Evolutionary conservation across 1,140 invertebrate species (phyloP).

Genomic region (Lutraria rhynchaena): DNA sequence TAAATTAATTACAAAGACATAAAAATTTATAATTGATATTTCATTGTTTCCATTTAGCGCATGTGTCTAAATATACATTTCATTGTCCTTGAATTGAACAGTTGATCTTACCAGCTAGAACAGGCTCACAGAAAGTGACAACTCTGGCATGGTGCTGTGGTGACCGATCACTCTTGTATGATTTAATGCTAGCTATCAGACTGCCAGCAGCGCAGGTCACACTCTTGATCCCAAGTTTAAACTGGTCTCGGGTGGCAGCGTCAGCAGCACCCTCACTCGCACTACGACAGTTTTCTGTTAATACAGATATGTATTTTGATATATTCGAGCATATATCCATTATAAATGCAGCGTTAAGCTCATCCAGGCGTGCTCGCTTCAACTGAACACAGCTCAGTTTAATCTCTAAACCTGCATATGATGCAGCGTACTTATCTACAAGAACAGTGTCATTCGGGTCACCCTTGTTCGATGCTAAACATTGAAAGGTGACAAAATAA

Average conservation of each 20-base stretch:
- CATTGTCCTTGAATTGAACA: no score
- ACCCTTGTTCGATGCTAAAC: conserved; percentile 31
- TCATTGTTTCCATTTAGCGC: no score
- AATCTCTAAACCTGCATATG: conserved; percentile 62
- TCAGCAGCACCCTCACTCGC: conserved; percentile 59
- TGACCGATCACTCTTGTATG: conserved; percentile 61
- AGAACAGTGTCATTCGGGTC: conserved; percentile 36
- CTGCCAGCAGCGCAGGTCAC: conserved; percentile 64
- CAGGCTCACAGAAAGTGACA: conserved; percentile 64
- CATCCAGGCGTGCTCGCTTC: conserved; percentile 53
- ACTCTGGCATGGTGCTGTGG: conserved; percentile 60
- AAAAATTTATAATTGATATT: no score
- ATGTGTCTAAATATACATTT: no score
- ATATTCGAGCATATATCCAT: conserved; percentile 66
- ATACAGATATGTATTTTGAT: conserved; percentile 61
- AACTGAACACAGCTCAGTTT: conserved; percentile 60
- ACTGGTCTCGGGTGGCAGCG: conserved; percentile 62
- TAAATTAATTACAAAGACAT: no score
- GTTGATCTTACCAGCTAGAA: conserved; percentile 60
- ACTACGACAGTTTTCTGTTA: conserved; percentile 64
- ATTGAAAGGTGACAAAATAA: conserved; percentile 59
- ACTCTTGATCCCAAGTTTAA: conserved; percentile 68
- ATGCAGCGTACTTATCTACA: conserved; percentile 63
- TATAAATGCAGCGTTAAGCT: conserved; percentile 59
- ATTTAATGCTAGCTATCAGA: conserved; percentile 66